Base-by-base conservation (phyloP, 2,797 vertebrate genomes). In the Florisuga fusca region DNA sequence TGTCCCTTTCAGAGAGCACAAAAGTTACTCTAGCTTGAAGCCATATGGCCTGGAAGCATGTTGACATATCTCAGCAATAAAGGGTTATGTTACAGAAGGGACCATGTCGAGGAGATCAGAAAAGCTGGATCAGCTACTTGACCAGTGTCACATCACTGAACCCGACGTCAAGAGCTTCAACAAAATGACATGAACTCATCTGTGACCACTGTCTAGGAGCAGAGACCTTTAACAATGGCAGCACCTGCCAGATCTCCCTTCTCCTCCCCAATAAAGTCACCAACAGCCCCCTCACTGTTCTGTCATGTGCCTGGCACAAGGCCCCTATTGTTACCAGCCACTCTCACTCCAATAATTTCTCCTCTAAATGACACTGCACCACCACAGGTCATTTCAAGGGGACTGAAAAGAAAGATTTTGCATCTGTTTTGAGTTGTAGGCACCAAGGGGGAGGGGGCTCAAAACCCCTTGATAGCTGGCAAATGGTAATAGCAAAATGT, bases 261-360 rank as follows among this genome's bases (percentile, higher is more conserved):
- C 95, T 95, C 94, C 97, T 96, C 97, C 93, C 94, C 96, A 94
- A 66, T 94, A 97, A 97, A 97, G 96, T 97, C 94, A 97, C 95
- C 96, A 97, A 96, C 97, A 97, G 96, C 95, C 94, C 96, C 97
- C 94, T 92, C 89, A 98, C 97, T 97, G 94, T 95, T 97, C 96
- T 97, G 97, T 98, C 98, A 98, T 98, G 98, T 96, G 98, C 98
- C 98, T 97, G 98, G 98, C 98, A 98, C 98, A 98, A 98, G 98
- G 98, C 98, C 97, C 94, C 98, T 97, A 98, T 98, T 98, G 98
- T 98, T 98, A 97, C 87, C 68, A 87, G 57, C 97, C 95, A 95
- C 94, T 95, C 96, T 97, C 96, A 96, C 96, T 97, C 97, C 95
- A 95, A 87, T 82, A 96, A 97, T 96, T 96, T 96, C 96, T 97